phyloP scores from a whole-genome alignment of 1,140 invertebrate genomes.

The Drosophila persimilis region DNA sequence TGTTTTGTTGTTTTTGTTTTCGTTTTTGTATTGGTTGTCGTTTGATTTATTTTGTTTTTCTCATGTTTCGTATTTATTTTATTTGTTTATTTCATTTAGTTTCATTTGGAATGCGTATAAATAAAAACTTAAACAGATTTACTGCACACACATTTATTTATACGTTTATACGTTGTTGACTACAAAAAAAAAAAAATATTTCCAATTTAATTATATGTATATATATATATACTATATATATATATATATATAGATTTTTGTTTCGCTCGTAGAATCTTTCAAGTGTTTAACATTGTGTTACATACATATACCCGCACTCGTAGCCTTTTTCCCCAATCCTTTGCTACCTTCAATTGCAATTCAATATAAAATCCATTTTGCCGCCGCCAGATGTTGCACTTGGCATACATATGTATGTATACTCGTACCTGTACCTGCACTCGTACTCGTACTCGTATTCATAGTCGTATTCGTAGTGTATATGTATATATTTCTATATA shows the following conservation, averaged over 20 bases:
- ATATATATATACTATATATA: constrained; percentile 14
- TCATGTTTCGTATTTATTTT: constrained; percentile 55
- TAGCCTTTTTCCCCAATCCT: constrained; percentile 53
- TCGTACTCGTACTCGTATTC: constrained; percentile 1
- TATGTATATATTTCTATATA: constrained; percentile 18
- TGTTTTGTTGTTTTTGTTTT: constrained; percentile 2
- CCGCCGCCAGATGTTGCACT: constrained; percentile 6
- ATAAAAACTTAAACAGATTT: constrained; percentile 80
- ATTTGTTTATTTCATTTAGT: constrained; percentile 36
- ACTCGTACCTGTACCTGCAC: neutral
- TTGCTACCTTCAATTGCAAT: neutral
- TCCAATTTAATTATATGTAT: constrained; percentile 32
- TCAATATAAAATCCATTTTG: constrained; percentile 62
- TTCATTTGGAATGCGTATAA: constrained; percentile 72
- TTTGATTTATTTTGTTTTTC: constrained; percentile 43
- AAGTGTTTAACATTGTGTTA: constrained; percentile 70
- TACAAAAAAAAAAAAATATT: constrained; percentile 66
- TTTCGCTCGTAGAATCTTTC: constrained; percentile 62
- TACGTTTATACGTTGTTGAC: constrained; percentile 51
- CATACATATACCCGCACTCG: constrained; percentile 8
- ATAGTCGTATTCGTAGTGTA: neutral
- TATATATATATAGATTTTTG: constrained; percentile 33
- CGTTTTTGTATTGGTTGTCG: constrained; percentile 7
- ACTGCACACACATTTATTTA: constrained; percentile 67
- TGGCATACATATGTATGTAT: neutral